A percentile compares a stretch with the other conserved stretches of the same genome.
These are phyloP conservation scores for Andrena bicolor DNA, from an alignment of 2,888 invertebrate genomes.

Conservation along the genomic window DNA sequence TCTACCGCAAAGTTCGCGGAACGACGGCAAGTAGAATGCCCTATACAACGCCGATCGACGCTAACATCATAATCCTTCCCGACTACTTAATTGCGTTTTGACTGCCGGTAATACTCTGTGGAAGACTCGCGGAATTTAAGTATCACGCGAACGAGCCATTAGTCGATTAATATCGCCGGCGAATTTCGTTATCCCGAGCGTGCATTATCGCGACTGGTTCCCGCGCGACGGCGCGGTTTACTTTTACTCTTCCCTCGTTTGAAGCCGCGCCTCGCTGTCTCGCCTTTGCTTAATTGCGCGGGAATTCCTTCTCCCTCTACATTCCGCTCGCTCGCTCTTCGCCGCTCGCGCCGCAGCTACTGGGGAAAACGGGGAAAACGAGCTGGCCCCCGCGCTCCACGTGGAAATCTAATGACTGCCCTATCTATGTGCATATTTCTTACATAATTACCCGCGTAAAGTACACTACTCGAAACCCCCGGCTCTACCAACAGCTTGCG, in stretches of 20 bases:
- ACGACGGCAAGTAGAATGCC: background rate
- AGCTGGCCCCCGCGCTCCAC: conserved; percentile 22
- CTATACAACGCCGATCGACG: conserved; percentile 16
- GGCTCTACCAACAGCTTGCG: conserved; percentile 54
- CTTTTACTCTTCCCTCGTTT: conserved; percentile 45
- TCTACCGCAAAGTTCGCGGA: background rate
- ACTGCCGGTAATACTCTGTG: conserved; percentile 44
- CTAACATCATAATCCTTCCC: conserved; percentile 42
- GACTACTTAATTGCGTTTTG: conserved; percentile 43
- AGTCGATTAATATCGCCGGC: conserved; percentile 56
- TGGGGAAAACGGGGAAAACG: conserved; percentile 58
- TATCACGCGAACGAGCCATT: conserved; percentile 60
- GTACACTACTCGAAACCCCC: conserved; percentile 64
- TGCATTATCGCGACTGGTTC: conserved; percentile 58
- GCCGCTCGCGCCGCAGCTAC: background rate
- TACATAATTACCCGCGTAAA: conserved; percentile 69
- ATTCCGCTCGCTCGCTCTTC: background rate
- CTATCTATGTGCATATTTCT: conserved; percentile 75
- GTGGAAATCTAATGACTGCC: conserved; percentile 70
- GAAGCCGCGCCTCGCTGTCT: conserved; percentile 41
- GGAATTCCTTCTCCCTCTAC: conserved; percentile 38
- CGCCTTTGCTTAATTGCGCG: conserved; percentile 62
- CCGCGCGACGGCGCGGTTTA: conserved; percentile 38
- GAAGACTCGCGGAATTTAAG: conserved; percentile 39
- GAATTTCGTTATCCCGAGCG: conserved; percentile 59